Base-by-base conservation (phyloP, 30 jellyfish, hydroid and myxozoan species). In the Catostylus mosaicus region DNA sequence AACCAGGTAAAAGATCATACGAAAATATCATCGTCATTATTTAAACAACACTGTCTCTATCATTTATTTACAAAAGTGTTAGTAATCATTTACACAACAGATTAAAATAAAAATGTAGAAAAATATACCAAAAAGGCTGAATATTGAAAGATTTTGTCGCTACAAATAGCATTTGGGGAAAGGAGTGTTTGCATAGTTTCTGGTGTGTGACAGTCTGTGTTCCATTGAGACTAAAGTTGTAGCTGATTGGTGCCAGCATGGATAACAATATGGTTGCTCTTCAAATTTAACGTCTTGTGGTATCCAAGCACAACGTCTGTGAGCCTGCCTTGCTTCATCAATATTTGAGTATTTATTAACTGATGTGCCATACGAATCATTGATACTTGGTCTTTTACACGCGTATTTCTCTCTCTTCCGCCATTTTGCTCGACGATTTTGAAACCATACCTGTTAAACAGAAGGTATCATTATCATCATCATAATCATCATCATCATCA, bases 381-480 rank as follows among this genome's bases (percentile, higher is more conserved):
- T 40, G 7, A 52, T 71, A 45, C 23, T n/a, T 32, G 40, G 11
- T 26, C 54, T 24, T n/a, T 38, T 30, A 24, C 30, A 6, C 0
- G 84, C 26, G 69, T 43, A 35, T 27, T 77, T 65, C 40, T 79
- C 82, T 36, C 64, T 79, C 63, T 70, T 79, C 37, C 90, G 89
- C 89, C 89, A 79, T 65, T 79, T 79, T 2, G 90, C 90, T 8
- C 90, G 64, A 20, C 90, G 64, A 37, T 79, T 79, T 67, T 79
- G 90, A 79, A 79, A 79, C 90, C 90, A 79, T 1, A 79, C 90
- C 90, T 79, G 50, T 40, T 40, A 14, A 14, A 14, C n/a, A n/a
- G n/a, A n/a, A n/a, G n/a, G n/a, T n/a, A n/a, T n/a, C n/a, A n/a
- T n/a, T n/a, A n/a, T n/a, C n/a, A n/a, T n/a, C n/a, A n/a, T n/a